These are phyloP conservation scores for Tribolium madens DNA, from an alignment of 1,140 invertebrate genomes.

Conservation along the genomic window DNA sequence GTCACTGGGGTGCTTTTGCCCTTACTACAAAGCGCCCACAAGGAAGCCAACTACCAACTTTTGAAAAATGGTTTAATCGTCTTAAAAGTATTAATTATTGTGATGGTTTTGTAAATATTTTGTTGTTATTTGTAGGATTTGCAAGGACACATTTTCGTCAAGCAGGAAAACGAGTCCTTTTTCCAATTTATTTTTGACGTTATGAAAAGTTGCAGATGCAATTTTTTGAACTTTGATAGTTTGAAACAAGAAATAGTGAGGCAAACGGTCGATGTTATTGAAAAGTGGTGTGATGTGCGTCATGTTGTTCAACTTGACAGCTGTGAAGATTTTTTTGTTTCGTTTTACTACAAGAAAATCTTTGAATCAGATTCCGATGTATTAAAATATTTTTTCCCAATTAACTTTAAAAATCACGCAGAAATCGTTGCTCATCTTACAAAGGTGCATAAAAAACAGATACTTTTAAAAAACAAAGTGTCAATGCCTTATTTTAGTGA, in stretches of 20 bases:
- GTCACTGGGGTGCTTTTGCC: constrained; percentile 48
- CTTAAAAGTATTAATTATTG: constrained; percentile 50
- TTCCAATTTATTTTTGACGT: constrained; percentile 33
- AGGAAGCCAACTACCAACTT: constrained; percentile 44
- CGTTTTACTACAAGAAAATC: constrained; percentile 40
- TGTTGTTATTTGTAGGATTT: constrained; percentile 38
- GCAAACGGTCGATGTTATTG: constrained; percentile 44
- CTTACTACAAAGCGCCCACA: constrained; percentile 26
- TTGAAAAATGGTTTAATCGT: constrained; percentile 49
- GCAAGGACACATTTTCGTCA: neutral
- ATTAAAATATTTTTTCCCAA: constrained; percentile 47
- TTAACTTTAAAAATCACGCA: constrained; percentile 49
- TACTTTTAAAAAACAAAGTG: too few species aligned
- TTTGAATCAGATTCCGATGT: neutral
- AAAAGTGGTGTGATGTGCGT: neutral
- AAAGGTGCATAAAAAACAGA: constrained; percentile 54
- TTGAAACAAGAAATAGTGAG: constrained; percentile 48
- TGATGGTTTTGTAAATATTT: neutral
- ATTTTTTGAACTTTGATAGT: constrained; percentile 52
- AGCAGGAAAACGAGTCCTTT: constrained; percentile 8
- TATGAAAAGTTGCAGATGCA: constrained; percentile 44
- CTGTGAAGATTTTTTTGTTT: constrained; percentile 42
- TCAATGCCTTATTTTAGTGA: too few species aligned
- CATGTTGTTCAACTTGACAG: neutral
- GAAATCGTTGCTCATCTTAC: constrained; percentile 52